Conservation (phyloP, 2,797 vertebrate genomes). For the Coregonus ussuriensis region DNA sequence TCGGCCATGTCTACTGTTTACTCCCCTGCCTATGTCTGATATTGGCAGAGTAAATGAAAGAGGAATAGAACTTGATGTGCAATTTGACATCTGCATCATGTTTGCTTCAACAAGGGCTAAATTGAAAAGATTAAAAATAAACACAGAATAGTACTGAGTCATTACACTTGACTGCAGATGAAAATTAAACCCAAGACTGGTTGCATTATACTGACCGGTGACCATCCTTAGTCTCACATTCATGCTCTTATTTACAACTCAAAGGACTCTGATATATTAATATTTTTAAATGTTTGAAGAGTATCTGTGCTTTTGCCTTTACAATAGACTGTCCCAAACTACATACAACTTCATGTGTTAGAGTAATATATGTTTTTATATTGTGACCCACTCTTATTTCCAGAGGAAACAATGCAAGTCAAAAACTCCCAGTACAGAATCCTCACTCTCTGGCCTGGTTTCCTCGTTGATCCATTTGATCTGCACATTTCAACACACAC, state of each 20-base stretch:
- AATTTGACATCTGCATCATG: slow-evolving; percentile 42
- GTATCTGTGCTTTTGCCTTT: not conserved
- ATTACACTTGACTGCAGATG: slow-evolving; percentile 9
- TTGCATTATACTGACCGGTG: slow-evolving; percentile 6
- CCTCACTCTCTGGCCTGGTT: not conserved
- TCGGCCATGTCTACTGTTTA: slow-evolving; percentile 9
- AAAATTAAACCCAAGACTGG: slow-evolving; percentile 3
- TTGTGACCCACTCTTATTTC: too few species aligned
- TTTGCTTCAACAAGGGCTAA: slow-evolving; percentile 38
- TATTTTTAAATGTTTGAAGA: not conserved
- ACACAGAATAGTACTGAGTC: not conserved
- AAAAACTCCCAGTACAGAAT: not conserved
- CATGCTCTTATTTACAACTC: not conserved
- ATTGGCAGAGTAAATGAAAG: not conserved
- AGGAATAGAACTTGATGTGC: slow-evolving; percentile 35
- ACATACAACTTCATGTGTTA: too few species aligned
- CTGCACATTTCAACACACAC: not conserved
- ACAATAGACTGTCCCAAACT: not conserved
- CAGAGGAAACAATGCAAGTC: too few species aligned
- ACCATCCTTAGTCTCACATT: not conserved
- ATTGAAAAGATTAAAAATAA: slow-evolving; percentile 30
- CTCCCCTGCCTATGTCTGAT: too few species aligned
- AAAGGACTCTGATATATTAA: not conserved
- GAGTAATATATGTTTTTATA: too few species aligned
- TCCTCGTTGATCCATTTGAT: not conserved